Evolutionary conservation across 2,113 vertebrate species (phyloP).

Genomic region (Rhinichthys klamathensis): DNA sequence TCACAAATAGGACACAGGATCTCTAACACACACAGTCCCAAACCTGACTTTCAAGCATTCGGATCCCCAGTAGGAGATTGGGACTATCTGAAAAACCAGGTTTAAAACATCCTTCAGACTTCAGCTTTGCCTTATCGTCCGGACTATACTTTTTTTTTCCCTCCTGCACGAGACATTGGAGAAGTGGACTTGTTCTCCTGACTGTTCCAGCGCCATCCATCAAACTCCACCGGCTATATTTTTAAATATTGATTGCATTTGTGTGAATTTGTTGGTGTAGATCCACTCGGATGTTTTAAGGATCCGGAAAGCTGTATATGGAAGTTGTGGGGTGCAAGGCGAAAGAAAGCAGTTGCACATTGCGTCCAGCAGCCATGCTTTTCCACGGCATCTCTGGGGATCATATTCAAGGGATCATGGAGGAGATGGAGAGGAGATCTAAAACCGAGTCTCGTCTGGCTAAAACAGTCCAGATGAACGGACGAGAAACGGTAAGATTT

Average conservation of each 20-base stretch:
- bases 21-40: conserved; percentile 90
- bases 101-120: conserved; percentile 49
- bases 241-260: conserved; percentile 37
- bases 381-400: conserved; percentile 99
- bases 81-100: conserved; percentile 72
- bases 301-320: conserved; percentile 89
- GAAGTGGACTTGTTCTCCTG: conserved; percentile 58
- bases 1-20: conserved; percentile 96
- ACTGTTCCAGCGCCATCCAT: conserved; percentile 33
- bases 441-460: conserved; percentile 93
- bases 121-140: conserved; percentile 70
- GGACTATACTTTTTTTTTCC: conserved; percentile 74
- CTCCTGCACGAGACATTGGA: conserved; percentile 60
- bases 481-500: conserved; percentile 93
- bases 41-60: conserved; percentile 89
- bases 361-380: conserved; percentile 99
- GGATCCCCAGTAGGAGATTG: conserved; percentile 84
- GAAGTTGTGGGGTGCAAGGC: conserved; percentile 98
- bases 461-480: conserved; percentile 96
- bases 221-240: conserved; percentile 26
- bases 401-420: conserved; percentile 99
- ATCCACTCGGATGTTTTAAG: conserved; percentile 85
- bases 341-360: conserved; percentile 95
- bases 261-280: conserved; percentile 68
- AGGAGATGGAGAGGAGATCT: conserved; percentile 98